phyloP scores from a whole-genome alignment of 2,113 vertebrate species.

The Callopanchax toddi region DNA sequence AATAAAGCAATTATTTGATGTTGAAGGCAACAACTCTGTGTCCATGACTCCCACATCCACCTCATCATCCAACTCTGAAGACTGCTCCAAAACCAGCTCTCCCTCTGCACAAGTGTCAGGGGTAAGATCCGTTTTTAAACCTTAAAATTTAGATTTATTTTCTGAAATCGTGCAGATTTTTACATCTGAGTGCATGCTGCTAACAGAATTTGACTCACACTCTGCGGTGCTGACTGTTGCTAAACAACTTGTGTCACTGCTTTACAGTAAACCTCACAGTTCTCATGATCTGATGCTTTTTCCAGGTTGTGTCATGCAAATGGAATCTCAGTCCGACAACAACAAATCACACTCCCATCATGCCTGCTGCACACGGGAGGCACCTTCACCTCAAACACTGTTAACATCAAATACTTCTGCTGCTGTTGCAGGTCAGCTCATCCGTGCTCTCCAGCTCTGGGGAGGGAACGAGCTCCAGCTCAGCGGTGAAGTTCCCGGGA shows the following conservation, averaged over 20 bases:
- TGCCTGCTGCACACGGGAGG: neutral
- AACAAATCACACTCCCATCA: constrained; percentile 2
- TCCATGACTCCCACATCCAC: constrained; percentile 98
- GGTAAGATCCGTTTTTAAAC: constrained; percentile 74
- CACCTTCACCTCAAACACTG: neutral
- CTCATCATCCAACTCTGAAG: constrained; percentile 94
- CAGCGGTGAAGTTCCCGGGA: constrained; percentile 89
- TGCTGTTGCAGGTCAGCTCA: constrained; percentile 82
- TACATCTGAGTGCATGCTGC: neutral
- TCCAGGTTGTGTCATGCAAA: neutral
- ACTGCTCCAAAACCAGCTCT: constrained; percentile 93
- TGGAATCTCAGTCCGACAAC: neutral
- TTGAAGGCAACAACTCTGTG: constrained; percentile 88
- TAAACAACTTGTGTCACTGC: constrained; percentile 13
- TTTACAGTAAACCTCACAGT: constrained; percentile 19
- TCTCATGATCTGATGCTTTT: constrained; percentile 5
- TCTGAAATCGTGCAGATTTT: neutral
- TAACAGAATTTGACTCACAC: constrained; percentile 7
- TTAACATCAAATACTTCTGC: constrained; percentile 13
- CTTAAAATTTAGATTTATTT: neutral
- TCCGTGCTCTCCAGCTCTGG: constrained; percentile 85
- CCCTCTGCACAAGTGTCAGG: constrained; percentile 87
- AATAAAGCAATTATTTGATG: neutral
- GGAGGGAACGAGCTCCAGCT: constrained; percentile 84
- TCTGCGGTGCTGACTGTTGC: constrained; percentile 17